Conservation (phyloP, 2,888 invertebrate species). For the Scrobipalpa atriplicella region DNA sequence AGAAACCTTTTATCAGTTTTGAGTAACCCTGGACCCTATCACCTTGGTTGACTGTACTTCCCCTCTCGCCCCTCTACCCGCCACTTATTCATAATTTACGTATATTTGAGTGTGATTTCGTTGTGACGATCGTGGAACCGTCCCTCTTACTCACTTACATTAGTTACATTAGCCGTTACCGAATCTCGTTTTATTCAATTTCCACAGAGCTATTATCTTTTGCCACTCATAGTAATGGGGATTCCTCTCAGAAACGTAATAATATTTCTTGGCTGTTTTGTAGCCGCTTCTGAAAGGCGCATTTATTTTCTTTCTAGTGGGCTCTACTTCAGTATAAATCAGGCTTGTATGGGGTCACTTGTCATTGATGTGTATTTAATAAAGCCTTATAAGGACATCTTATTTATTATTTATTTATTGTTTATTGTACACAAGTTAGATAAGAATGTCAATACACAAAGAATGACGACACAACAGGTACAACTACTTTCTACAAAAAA, state of each 20-base stretch:
- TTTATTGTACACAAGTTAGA: too few relatives aligned
- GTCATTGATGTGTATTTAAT: conserved; percentile 20
- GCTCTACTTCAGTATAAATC: conserved; percentile 25
- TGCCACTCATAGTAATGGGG: conserved; percentile 63
- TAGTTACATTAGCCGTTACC: conserved; percentile 69
- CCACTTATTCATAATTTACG: conserved; percentile 78
- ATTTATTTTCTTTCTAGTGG: conserved; percentile 31
- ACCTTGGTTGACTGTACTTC: conserved; percentile 40
- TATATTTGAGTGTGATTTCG: conserved; percentile 79
- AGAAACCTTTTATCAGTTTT: too few relatives aligned
- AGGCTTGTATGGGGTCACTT: not conserved
- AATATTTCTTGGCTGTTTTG: conserved; percentile 53
- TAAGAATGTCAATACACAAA: too few relatives aligned
- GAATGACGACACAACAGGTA: too few relatives aligned
- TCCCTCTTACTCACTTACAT: conserved; percentile 68
- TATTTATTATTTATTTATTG: not conserved
- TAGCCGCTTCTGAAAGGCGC: conserved; percentile 51
- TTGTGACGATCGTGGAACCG: conserved; percentile 67
- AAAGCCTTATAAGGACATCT: not conserved
- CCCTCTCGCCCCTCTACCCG: conserved; percentile 46
- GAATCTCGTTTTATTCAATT: conserved; percentile 73
- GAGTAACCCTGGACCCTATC: too few relatives aligned
- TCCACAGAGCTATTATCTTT: conserved; percentile 68
- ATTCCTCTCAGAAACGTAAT: conserved; percentile 58
- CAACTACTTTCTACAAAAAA: too few relatives aligned